phyloP scores from a whole-genome alignment of 2,113 vertebrate genomes.

The Clarias magur region DNA sequence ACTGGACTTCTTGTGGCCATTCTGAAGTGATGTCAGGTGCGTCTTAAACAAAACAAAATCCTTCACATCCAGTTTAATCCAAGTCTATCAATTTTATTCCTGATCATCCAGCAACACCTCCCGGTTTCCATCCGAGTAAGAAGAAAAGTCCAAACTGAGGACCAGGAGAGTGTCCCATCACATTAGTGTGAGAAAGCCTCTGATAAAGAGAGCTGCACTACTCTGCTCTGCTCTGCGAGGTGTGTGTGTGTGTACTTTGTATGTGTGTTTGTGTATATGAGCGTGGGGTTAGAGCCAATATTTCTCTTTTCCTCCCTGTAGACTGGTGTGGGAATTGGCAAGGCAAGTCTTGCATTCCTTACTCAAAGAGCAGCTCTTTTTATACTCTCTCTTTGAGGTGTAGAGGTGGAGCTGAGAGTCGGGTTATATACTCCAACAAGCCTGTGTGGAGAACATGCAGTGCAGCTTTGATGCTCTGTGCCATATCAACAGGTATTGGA shows the following conservation, averaged over 20 bases:
- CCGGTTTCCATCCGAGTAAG: constrained; percentile 3
- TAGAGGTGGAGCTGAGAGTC: constrained; percentile 39
- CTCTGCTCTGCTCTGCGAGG: constrained; percentile 24
- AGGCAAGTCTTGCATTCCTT: constrained; percentile 38
- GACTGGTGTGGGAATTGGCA: constrained; percentile 33
- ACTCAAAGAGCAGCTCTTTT: constrained; percentile 28
- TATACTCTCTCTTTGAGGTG: constrained; percentile 22
- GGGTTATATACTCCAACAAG: constrained; percentile 41
- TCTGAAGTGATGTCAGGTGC: constrained; percentile 12
- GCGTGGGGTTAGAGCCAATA: constrained; percentile 18
- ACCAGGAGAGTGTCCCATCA: constrained; percentile 26
- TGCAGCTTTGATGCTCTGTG: not conserved
- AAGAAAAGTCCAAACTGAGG: constrained; percentile 23
- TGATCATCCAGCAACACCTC: not conserved
- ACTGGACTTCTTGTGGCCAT: constrained; percentile 47
- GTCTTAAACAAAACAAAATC: not conserved
- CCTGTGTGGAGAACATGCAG: constrained; percentile 23
- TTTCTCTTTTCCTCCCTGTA: constrained; percentile 20
- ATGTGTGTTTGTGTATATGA: constrained; percentile 2
- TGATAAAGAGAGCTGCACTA: not conserved
- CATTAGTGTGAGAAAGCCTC: constrained; percentile 7
- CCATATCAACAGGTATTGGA: constrained; percentile 37
- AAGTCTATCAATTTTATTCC: not conserved
- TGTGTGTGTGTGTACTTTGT: constrained; percentile 28
- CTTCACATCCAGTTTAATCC: constrained; percentile 6